Percentiles rank a stretch among this genome's conserved stretches.
phyloP scores from a whole-genome alignment of 2,888 invertebrate species.

The Silvanus unidentatus region DNA sequence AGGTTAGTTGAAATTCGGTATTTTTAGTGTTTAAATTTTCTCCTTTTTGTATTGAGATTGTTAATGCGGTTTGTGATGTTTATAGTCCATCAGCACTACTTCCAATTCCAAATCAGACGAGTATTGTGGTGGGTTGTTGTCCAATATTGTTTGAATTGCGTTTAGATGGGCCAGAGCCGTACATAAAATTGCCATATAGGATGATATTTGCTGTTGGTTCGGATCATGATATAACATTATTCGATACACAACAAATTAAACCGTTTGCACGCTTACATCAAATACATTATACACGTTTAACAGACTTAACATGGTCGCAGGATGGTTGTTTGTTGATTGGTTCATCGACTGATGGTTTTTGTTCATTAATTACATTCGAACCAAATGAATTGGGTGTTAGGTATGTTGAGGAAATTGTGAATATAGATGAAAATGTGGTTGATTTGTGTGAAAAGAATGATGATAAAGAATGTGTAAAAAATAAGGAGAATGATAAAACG shows the following conservation, averaged over 20 bases:
- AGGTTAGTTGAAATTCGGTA: neutral
- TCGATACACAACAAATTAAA: slow-evolving; percentile 77
- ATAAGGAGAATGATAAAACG: slow-evolving; percentile 23
- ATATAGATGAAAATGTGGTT: slow-evolving; percentile 28
- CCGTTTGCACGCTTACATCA: slow-evolving; percentile 78
- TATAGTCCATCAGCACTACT: slow-evolving; percentile 70
- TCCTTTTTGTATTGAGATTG: slow-evolving; percentile 4
- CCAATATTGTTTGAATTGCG: slow-evolving; percentile 65
- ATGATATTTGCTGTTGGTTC: slow-evolving; percentile 90
- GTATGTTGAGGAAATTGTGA: slow-evolving; percentile 47
- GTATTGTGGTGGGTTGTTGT: slow-evolving; percentile 78
- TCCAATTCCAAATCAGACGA: slow-evolving; percentile 73
- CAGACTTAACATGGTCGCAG: slow-evolving; percentile 81
- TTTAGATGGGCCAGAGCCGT: slow-evolving; percentile 49
- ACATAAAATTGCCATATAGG: slow-evolving; percentile 65
- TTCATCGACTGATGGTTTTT: slow-evolving; percentile 87
- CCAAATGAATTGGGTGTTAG: slow-evolving; percentile 63
- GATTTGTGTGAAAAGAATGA: slow-evolving; percentile 30
- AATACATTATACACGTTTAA: slow-evolving; percentile 84
- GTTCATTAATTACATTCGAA: slow-evolving; percentile 74
- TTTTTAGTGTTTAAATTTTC: slow-evolving; percentile 5
- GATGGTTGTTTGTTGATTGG: slow-evolving; percentile 71
- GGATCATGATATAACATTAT: slow-evolving; percentile 75
- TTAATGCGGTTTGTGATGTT: slow-evolving; percentile 18
- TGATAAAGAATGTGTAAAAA: slow-evolving; percentile 23